phyloP scores from a whole-genome alignment of 1,140 invertebrate species.

The Eumeta japonica region DNA sequence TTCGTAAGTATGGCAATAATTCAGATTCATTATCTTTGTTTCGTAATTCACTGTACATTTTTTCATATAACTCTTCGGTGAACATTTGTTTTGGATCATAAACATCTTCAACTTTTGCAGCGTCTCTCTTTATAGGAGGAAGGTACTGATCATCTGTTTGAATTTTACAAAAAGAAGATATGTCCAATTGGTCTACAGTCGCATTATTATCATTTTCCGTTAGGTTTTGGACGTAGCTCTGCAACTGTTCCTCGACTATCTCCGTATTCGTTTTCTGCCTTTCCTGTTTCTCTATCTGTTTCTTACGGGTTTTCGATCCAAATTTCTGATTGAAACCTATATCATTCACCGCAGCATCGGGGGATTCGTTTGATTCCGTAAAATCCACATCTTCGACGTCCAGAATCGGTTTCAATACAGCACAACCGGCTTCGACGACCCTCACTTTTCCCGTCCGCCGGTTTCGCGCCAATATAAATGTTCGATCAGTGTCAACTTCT shows the following conservation, averaged over 20 bases:
- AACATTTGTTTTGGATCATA: conserved; percentile 33
- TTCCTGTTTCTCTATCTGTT: conserved; percentile 34
- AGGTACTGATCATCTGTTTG: conserved; percentile 40
- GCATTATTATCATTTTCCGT: too few relatives aligned
- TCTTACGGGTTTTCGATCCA: conserved; percentile 40
- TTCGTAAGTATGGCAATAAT: conserved; percentile 22
- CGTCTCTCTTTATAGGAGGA: conserved; percentile 32
- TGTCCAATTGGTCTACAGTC: conserved; percentile 30
- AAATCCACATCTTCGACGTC: conserved; percentile 20
- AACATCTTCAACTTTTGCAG: conserved; percentile 21
- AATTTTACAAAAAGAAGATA: conserved; percentile 25
- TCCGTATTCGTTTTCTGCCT: conserved; percentile 35
- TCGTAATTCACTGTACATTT: conserved; percentile 30
- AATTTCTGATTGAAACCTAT: conserved; percentile 45
- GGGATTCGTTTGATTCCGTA: too few relatives aligned
- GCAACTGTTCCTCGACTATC: conserved; percentile 37
- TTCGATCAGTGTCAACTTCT: conserved; percentile 23
- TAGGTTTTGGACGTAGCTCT: conserved; percentile 28
- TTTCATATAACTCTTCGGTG: conserved; percentile 27
- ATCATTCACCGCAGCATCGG: too few relatives aligned
- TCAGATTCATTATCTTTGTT: conserved; percentile 24
- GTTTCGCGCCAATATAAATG: conserved; percentile 27
- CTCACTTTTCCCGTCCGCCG: conserved; percentile 34
- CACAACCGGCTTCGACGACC: conserved; percentile 23
- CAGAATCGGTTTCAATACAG: conserved; percentile 27